Evolutionary conservation across 1,140 invertebrate genomes (phyloP).

Genomic region (Drosophila bifasciata): DNA sequence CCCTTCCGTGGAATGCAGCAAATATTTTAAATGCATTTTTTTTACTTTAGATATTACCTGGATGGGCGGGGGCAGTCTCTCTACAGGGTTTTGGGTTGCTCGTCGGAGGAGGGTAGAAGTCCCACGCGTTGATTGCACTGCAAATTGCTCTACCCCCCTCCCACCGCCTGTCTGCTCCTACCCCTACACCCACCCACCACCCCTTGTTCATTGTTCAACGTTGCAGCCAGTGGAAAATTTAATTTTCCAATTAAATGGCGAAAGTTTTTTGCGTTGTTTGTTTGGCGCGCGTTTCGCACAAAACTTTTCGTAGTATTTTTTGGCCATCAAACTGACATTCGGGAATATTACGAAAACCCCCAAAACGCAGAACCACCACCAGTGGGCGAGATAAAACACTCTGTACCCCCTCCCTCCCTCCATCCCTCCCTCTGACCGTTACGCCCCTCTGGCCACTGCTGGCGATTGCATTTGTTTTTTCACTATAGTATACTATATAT

Average conservation of each 20-base stretch:
- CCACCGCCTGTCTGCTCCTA: too few relatives aligned
- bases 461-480: conserved; percentile 70
- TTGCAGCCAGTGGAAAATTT: conserved; percentile 67
- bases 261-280: conserved; percentile 34
- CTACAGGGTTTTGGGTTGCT: neutral
- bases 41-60: conserved; percentile 60
- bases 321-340: conserved; percentile 74
- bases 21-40: conserved; percentile 65
- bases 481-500: too few relatives aligned
- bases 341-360: conserved; percentile 78
- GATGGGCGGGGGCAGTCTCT: neutral
- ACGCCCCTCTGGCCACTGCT: conserved; percentile 13
- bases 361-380: conserved; percentile 35
- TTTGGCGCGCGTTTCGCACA: conserved; percentile 18
- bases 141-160: conserved; percentile 25
- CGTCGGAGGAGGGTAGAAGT: too few relatives aligned
- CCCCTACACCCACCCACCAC: too few relatives aligned
- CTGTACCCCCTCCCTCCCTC: neutral
- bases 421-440: neutral
- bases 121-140: conserved; percentile 46
- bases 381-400: conserved; percentile 39
- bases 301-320: conserved; percentile 50
- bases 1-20: conserved; percentile 43
- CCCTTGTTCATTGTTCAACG: conserved; percentile 31
- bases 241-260: conserved; percentile 78